These are phyloP conservation scores for Sympetrum striolatum DNA, from an alignment of 2,888 invertebrate species.

Conservation along the genomic window DNA sequence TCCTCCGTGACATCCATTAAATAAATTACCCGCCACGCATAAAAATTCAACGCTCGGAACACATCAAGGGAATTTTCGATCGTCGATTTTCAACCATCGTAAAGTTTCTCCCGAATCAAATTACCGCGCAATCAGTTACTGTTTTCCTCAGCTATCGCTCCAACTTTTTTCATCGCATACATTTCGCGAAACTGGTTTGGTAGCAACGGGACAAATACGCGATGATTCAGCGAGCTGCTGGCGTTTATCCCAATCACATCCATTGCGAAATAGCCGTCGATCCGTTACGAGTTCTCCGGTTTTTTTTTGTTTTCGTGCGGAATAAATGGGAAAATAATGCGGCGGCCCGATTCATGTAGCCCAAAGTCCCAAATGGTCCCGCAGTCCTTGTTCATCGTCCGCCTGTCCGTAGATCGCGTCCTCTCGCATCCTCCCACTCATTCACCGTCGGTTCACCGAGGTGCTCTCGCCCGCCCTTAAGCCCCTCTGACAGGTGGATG, in stretches of 20 bases:
- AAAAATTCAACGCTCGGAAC: too few relatives aligned
- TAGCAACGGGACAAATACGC: neutral
- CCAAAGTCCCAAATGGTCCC: neutral
- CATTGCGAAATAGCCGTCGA: neutral
- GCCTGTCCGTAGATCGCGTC: neutral
- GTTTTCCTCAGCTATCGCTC: neutral
- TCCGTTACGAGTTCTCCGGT: neutral
- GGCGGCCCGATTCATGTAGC: neutral
- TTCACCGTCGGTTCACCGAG: neutral
- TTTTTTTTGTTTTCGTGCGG: neutral
- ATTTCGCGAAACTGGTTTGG: neutral
- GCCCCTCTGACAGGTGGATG: neutral
- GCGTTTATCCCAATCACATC: neutral
- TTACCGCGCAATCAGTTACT: neutral
- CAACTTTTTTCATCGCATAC: neutral
- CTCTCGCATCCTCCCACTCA: neutral
- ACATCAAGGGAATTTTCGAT: too few relatives aligned
- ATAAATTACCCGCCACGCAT: too few relatives aligned
- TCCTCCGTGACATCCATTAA: too few relatives aligned
- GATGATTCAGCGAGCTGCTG: neutral
- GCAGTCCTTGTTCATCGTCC: neutral
- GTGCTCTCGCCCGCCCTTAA: slow-evolving; percentile 14
- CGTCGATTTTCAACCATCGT: too few relatives aligned
- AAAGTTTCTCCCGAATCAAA: neutral
- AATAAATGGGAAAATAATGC: neutral